phyloP scores from a whole-genome alignment of 2,113 vertebrate species.

The Jaculus jaculus region DNA sequence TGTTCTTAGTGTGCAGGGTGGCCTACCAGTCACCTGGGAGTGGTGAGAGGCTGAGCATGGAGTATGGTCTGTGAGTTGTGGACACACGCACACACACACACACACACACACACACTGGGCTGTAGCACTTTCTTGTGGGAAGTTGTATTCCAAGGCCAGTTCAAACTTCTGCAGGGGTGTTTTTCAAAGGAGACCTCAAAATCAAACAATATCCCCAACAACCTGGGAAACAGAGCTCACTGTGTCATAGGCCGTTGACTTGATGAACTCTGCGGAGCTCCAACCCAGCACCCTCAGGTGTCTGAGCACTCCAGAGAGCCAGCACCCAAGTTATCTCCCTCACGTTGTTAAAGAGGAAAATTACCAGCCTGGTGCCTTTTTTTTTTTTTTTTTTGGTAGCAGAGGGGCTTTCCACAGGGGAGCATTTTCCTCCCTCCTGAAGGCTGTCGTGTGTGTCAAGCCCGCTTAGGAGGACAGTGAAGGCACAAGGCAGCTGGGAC shows the following conservation, averaged over 20 bases:
- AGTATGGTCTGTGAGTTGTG: too few species aligned
- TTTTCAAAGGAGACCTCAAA: constrained; percentile 51
- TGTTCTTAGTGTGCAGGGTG: background rate
- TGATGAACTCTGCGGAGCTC: background rate
- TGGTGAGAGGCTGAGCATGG: background rate
- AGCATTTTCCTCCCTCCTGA: constrained; percentile 2
- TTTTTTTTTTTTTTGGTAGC: too few species aligned
- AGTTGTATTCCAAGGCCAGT: constrained; percentile 35
- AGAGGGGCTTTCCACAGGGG: constrained; percentile 71
- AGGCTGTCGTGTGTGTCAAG: background rate
- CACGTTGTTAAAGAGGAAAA: background rate
- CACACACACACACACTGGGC: background rate
- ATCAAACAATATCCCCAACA: constrained; percentile 7
- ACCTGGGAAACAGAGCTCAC: background rate
- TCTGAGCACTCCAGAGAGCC: constrained; percentile 11
- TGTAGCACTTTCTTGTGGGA: constrained; percentile 39
- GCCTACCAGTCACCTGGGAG: background rate
- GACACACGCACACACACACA: too few species aligned
- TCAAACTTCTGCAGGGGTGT: constrained; percentile 42
- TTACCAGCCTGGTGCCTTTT: constrained; percentile 47
- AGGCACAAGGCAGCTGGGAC: background rate
- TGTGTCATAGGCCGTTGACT: background rate
- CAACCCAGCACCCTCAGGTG: background rate
- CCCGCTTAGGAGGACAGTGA: background rate
- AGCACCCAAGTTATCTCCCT: constrained; percentile 16